A percentile compares a stretch with the other conserved stretches of the same genome.
These are phyloP conservation scores for Leucoptera coffeella DNA, from an alignment of 2,888 invertebrate genomes.

Conservation along the genomic window DNA sequence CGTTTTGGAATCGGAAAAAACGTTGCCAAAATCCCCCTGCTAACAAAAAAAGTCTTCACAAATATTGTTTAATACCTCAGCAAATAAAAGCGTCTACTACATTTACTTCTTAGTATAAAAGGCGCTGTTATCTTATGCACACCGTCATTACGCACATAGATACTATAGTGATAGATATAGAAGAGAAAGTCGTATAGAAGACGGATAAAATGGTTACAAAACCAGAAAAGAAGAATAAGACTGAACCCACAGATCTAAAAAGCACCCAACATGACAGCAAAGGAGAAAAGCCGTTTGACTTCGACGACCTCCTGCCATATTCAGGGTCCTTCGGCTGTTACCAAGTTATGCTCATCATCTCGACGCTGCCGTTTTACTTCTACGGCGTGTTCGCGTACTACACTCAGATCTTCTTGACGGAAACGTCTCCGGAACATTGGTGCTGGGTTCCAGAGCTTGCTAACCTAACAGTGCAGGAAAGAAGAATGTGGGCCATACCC, in stretches of 20 bases:
- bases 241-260: no score
- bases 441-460: constrained; percentile 7
- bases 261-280: background rate
- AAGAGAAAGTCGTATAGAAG: constrained; percentile 1
- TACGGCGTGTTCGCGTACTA: constrained; percentile 6
- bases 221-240: background rate
- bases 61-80: no score
- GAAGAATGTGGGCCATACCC: constrained; percentile 5
- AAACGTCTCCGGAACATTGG: constrained; percentile 5
- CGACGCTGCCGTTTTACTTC: constrained; percentile 6
- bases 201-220: background rate
- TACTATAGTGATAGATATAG: background rate
- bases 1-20: no score
- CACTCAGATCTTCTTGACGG: constrained; percentile 6
- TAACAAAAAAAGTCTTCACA: no score
- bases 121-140: no score
- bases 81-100: no score
- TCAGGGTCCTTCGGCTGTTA: constrained; percentile 6
- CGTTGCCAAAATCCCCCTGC: no score
- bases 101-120: no score
- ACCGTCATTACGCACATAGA: background rate
- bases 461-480: constrained; percentile 5
- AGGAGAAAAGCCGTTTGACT: constrained; percentile 3
- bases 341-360: constrained; percentile 4
- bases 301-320: constrained; percentile 5